Percentiles rank a stretch among this genome's conserved stretches.
Evolutionary conservation across 92 coral and sea anemone genomes (phyloP).

Genomic region (Montipora capitata): DNA sequence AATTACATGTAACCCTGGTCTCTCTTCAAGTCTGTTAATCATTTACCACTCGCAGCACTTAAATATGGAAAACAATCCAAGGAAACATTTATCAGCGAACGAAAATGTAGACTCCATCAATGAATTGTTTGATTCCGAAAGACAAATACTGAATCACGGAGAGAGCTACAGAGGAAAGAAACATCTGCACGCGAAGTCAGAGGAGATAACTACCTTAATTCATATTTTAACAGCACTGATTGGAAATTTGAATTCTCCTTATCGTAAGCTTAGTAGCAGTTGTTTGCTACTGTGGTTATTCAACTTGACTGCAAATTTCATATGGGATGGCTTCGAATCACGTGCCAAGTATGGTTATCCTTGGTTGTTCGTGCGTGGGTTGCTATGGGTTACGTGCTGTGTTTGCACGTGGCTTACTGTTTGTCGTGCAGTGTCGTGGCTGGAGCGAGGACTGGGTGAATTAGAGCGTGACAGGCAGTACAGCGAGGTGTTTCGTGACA

Average conservation of each 20-base stretch:
- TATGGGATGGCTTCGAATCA: constrained; percentile 74
- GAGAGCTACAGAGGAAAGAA: constrained; percentile 4
- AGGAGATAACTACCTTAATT: constrained; percentile 35
- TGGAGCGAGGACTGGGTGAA: constrained; percentile 51
- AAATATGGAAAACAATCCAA: constrained; percentile 27
- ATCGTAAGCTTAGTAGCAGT: constrained; percentile 40
- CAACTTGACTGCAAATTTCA: constrained; percentile 31
- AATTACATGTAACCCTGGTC: too few relatives aligned
- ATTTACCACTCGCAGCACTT: neutral
- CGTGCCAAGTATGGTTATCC: constrained; percentile 68
- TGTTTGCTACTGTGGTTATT: constrained; percentile 74
- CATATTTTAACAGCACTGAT: constrained; percentile 75
- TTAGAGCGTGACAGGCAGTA: constrained; percentile 63
- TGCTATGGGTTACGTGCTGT: constrained; percentile 61
- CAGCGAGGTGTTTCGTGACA: constrained; percentile 52
- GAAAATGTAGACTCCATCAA: neutral
- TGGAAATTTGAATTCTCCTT: constrained; percentile 61
- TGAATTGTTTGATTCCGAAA: neutral
- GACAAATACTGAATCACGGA: neutral
- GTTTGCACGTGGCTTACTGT: constrained; percentile 59
- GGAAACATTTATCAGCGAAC: constrained; percentile 1
- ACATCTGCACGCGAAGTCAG: neutral
- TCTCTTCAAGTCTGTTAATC: neutral
- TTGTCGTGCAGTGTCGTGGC: constrained; percentile 74
- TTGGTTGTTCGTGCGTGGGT: constrained; percentile 64